Evolutionary conservation across 2,888 invertebrate species (phyloP).

Genomic region (Lymantria monacha): DNA sequence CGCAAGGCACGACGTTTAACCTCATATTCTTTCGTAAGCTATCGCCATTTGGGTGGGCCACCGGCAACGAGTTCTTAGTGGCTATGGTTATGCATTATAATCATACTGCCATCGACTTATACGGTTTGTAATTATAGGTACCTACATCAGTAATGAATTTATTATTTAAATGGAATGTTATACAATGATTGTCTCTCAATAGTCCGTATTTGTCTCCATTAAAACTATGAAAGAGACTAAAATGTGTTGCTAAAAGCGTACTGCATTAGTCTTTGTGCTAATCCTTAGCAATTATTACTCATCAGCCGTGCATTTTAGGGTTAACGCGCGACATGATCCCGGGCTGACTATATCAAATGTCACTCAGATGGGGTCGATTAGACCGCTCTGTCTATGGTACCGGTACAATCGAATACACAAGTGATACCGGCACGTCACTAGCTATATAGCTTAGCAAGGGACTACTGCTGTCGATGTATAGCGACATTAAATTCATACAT

Average conservation of each 20-base stretch:
- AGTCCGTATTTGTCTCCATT: not conserved
- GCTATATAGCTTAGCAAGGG: no score
- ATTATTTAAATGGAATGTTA: no score
- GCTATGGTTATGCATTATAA: no score
- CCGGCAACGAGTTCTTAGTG: no score
- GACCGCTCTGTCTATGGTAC: constrained; percentile 24
- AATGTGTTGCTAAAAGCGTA: constrained; percentile 29
- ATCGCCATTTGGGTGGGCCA: no score
- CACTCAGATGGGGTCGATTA: constrained; percentile 63
- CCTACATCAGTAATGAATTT: no score
- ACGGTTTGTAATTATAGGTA: no score
- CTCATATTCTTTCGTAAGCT: no score
- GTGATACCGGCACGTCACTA: not conserved
- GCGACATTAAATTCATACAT: no score
- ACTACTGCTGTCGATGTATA: no score
- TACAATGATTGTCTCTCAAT: not conserved
- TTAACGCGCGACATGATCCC: constrained; percentile 61
- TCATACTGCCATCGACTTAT: no score
- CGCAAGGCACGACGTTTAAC: no score
- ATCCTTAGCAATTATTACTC: constrained; percentile 71
- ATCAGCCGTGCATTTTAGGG: constrained; percentile 64
- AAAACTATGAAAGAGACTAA: not conserved
- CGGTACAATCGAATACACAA: constrained; percentile 30
- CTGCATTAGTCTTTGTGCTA: constrained; percentile 40
- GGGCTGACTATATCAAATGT: constrained; percentile 72